Conservation (phyloP, 1,140 invertebrate genomes). For the Dysdera silvatica region DNA sequence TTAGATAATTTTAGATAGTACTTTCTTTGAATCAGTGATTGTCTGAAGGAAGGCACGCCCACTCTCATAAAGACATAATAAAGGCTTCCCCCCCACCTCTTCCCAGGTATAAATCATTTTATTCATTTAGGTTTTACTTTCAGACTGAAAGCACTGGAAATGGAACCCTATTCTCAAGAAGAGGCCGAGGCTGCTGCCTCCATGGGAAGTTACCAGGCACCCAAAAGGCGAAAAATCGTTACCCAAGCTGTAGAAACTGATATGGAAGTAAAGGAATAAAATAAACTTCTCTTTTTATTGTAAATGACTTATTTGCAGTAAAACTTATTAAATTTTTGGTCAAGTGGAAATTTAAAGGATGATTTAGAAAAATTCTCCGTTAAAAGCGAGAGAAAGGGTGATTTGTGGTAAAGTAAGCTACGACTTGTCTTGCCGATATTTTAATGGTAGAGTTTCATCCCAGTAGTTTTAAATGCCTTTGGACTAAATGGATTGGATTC, state of each 20-base stretch:
- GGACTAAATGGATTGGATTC: too few relatives aligned
- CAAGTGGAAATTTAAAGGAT: too few relatives aligned
- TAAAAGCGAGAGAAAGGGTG: too few relatives aligned
- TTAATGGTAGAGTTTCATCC: too few relatives aligned
- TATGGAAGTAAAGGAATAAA: too few relatives aligned
- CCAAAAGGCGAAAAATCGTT: constrained; percentile 68
- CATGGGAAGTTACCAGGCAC: constrained; percentile 65
- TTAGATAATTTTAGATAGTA: background rate
- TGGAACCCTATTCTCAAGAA: constrained; percentile 81
- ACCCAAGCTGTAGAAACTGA: constrained; percentile 55
- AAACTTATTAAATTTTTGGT: too few relatives aligned
- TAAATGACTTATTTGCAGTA: too few relatives aligned
- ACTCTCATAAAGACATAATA: background rate
- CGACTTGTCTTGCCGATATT: too few relatives aligned
- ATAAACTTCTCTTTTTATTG: too few relatives aligned
- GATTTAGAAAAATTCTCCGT: too few relatives aligned
- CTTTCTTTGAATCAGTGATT: background rate
- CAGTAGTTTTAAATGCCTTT: too few relatives aligned
- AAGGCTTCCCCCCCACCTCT: background rate
- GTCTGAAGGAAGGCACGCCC: background rate
- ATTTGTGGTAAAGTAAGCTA: too few relatives aligned
- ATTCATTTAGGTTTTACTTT: constrained; percentile 25
- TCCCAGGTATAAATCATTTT: background rate
- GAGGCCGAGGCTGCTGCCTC: constrained; percentile 83
- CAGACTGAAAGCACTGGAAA: constrained; percentile 74